Evolutionary conservation across 2,888 invertebrate genomes (phyloP).

Genomic region (Laspeyria flexula): DNA sequence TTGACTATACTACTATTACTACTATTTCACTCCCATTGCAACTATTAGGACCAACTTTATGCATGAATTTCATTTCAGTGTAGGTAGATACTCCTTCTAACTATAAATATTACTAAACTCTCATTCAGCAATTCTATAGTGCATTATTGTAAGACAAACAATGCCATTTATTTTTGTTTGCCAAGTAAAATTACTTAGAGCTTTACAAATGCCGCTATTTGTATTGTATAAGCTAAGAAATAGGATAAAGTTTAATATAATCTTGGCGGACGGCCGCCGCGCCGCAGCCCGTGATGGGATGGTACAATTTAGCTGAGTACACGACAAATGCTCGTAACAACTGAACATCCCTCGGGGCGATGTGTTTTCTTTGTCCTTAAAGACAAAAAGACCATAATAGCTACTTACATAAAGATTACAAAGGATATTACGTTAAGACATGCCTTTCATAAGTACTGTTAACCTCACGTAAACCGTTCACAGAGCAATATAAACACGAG

Average conservation of each 20-base stretch:
- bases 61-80: too few relatives aligned
- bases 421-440: constrained; percentile 23
- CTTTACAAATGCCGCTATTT: background rate
- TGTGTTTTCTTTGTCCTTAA: constrained; percentile 23
- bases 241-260: background rate
- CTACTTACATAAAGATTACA: constrained; percentile 26
- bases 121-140: too few relatives aligned
- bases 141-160: too few relatives aligned
- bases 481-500: constrained; percentile 49
- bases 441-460: constrained; percentile 25
- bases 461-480: constrained; percentile 28
- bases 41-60: too few relatives aligned
- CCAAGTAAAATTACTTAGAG: background rate
- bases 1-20: too few relatives aligned
- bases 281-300: background rate
- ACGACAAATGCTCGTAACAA: constrained; percentile 11
- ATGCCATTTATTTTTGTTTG: background rate
- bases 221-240: background rate
- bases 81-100: too few relatives aligned
- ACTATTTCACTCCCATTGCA: too few relatives aligned
- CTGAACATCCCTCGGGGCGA: constrained; percentile 8
- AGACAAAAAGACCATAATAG: constrained; percentile 18
- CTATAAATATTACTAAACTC: too few relatives aligned
- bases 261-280: constrained; percentile 21
- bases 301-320: constrained; percentile 16